Conservation (phyloP, 2,113 vertebrate species). For the Brachyhypopomus occidentalis region DNA sequence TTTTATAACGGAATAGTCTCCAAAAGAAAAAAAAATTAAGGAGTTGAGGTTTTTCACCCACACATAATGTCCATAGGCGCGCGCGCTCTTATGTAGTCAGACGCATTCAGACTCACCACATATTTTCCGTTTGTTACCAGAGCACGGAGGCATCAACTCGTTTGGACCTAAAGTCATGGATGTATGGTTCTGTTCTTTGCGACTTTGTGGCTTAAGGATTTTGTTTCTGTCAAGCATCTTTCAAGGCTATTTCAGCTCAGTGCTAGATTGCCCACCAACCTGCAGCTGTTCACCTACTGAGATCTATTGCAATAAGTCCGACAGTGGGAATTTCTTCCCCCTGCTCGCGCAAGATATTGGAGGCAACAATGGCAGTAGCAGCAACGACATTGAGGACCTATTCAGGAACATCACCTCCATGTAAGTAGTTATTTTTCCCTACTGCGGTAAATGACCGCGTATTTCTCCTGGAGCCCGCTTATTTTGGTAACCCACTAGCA, state of each 20-base stretch:
- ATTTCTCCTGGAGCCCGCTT: too few relatives aligned
- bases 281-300: slow-evolving; percentile 87
- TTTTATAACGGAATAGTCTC: slow-evolving; percentile 48
- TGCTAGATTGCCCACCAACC: slow-evolving; percentile 85
- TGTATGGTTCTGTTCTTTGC: slow-evolving; percentile 82
- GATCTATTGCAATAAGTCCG: slow-evolving; percentile 85
- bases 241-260: slow-evolving; percentile 83
- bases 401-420: slow-evolving; percentile 88
- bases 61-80: slow-evolving; percentile 51
- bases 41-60: slow-evolving; percentile 47
- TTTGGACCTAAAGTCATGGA: slow-evolving; percentile 77
- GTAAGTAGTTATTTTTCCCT: slow-evolving; percentile 72
- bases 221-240: slow-evolving; percentile 82
- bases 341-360: slow-evolving; percentile 85
- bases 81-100: slow-evolving; percentile 48
- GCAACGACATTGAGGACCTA: slow-evolving; percentile 85
- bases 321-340: slow-evolving; percentile 87
- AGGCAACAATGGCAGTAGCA: slow-evolving; percentile 79
- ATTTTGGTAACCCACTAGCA: too few relatives aligned
- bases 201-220: slow-evolving; percentile 85
- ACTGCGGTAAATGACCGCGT: neutral
- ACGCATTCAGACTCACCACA: too few relatives aligned
- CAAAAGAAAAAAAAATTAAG: slow-evolving; percentile 6
- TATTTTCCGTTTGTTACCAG: too few relatives aligned
- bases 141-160: slow-evolving; percentile 38